These are phyloP conservation scores for Leptosomus discolor DNA, from an alignment of 2,113 vertebrate genomes.

Conservation along the genomic window DNA sequence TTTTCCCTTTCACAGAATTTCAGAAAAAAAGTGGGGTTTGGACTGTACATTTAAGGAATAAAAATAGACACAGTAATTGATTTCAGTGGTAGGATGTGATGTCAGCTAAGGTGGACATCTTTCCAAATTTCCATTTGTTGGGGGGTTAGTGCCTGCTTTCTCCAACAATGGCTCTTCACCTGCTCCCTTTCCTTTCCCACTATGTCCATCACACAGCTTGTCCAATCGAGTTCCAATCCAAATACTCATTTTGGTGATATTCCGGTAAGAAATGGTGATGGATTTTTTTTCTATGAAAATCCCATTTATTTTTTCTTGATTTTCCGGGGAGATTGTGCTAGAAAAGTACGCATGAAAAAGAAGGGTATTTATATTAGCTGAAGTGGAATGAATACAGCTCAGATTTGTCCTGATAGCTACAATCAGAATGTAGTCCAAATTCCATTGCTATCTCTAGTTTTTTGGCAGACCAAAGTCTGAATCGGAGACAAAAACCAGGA, in stretches of 20 bases:
- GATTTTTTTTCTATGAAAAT: background rate
- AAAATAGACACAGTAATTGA: background rate
- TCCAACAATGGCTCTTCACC: background rate
- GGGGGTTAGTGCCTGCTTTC: background rate
- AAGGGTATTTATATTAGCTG: background rate
- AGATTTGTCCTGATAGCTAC: background rate
- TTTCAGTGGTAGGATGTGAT: background rate
- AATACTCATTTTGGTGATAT: background rate
- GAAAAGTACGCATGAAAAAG: background rate
- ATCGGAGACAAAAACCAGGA: background rate
- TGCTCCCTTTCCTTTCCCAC: background rate
- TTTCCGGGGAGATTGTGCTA: background rate
- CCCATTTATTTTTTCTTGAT: background rate
- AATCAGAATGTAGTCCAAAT: constrained; percentile 13
- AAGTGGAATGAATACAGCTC: background rate
- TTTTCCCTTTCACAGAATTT: background rate
- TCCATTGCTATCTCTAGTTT: constrained; percentile 1
- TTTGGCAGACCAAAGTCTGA: constrained; percentile 18
- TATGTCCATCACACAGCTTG: background rate
- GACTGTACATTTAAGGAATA: background rate
- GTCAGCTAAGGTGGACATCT: background rate
- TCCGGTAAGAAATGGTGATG: background rate
- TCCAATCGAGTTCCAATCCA: background rate
- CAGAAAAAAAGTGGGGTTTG: background rate
- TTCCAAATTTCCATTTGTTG: background rate